Evolutionary conservation across 1,140 invertebrate species (phyloP).

Genomic region (Pinna nobilis): DNA sequence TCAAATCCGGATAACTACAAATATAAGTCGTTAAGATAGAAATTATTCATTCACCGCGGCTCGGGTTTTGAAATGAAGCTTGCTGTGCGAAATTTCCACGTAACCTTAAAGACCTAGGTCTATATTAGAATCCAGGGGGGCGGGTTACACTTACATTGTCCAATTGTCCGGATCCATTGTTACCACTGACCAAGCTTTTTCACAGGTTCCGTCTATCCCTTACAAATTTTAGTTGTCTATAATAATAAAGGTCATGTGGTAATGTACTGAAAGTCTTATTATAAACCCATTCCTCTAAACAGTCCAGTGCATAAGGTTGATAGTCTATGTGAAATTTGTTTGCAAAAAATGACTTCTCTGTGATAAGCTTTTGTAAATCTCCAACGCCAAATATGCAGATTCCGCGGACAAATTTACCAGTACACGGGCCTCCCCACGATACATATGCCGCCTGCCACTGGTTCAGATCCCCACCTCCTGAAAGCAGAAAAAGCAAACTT

Average conservation of each 20-base stretch:
- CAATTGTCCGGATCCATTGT: too few relatives aligned
- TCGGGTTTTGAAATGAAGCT: too few relatives aligned
- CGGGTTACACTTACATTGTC: too few relatives aligned
- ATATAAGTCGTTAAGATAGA: too few relatives aligned
- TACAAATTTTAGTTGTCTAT: constrained; percentile 29
- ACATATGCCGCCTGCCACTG: constrained; percentile 61
- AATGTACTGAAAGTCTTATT: constrained; percentile 45
- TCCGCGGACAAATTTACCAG: constrained; percentile 53
- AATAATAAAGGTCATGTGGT: constrained; percentile 49
- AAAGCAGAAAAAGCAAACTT: neutral
- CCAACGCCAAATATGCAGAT: constrained; percentile 68
- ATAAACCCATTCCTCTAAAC: constrained; percentile 65
- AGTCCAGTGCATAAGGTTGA: constrained; percentile 65
- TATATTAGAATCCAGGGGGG: too few relatives aligned
- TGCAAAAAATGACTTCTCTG: constrained; percentile 62
- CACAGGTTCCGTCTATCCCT: neutral
- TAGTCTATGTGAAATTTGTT: constrained; percentile 69
- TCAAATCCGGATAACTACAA: too few relatives aligned
- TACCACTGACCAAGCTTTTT: too few relatives aligned
- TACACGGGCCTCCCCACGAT: constrained; percentile 53
- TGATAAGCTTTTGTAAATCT: constrained; percentile 58
- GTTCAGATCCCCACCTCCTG: constrained; percentile 60
- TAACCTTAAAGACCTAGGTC: too few relatives aligned
- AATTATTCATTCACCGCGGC: too few relatives aligned
- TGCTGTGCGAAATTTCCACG: too few relatives aligned